Base-by-base conservation (phyloP, 2,888 invertebrate species). In the Deilephila porcellus region DNA sequence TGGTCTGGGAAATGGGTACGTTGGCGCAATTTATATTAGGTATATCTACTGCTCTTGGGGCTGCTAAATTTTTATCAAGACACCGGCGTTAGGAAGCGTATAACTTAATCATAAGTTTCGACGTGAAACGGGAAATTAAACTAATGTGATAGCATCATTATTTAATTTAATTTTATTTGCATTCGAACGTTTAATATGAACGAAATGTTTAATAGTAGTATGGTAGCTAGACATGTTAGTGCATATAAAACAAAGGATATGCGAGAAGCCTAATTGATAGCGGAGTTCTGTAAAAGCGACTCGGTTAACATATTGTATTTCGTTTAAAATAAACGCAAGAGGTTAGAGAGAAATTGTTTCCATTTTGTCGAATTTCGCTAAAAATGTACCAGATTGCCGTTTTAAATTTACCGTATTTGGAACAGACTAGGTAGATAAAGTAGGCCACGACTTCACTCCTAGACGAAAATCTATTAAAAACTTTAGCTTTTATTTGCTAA, bases 391-490 rank as follows among this genome's bases (percentile, higher is more conserved):
- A 67, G 76, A 79, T 79, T 79, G 76, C 73, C 77, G 78, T 75
- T 76, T 79, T 79, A 82, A 80, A 85, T 84, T 80, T 77, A 79
- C 75, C 75, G 74, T 80, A 83, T 85, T 83, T 77, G 75, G 79
- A 75, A 70, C 79, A 74, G 81, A 79, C 80, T 80, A 77, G 76
- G 19, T 62, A 71, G 75, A 81, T 75, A 77, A 85, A 82, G 78
- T 82, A 76, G 82, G 81, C 73, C 82, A 79, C 75, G 72, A 34
- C 72, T 79, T 76, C 74, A 77, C 79, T 79, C 75, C 74, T 52
- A 64, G 64, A 73, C 72, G 67, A 72, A 75, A 63, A 74, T 71
- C 71, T 73, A 76, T 79, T 78, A 72, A 67, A 74, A 74, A 34
- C 45, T 32, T 74, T 73, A 64, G 53, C 64, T 73, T 74, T 70